Evolutionary conservation across 2,113 vertebrate genomes (phyloP), one percentile per base, ranked within the genome.

Genomic region (Nesogale talazaci): DNA sequence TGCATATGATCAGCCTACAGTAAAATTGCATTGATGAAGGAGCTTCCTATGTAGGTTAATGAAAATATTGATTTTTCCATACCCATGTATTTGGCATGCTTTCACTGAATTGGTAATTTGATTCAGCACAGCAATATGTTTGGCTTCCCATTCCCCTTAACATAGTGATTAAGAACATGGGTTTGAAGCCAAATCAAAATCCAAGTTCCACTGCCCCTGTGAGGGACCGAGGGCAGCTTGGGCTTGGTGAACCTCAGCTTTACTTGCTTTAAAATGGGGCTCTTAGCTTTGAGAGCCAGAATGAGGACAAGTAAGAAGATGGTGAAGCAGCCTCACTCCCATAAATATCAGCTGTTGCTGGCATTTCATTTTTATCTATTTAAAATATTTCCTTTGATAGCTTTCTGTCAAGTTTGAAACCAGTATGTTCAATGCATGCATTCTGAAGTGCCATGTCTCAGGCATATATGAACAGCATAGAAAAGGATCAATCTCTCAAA

Each of bases 21-120:
- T 40, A 76, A 61, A 23, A 77, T 16, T n/a, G 56, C 89, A 67
- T 3, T 25, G 34, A 93, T 69, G 78, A 15, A 81, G 25, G 17
- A 17, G 77, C 86, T 46, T 36, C 14, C 31, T 23, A 76, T 84
- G 11, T 85, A 40, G 67, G 75, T 59, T 52, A 85, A 83, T 36
- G 79, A 88, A 92, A 92, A 75, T 80, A 19, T 38, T n/a, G 83
- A 84, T 78, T 29, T 74, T 67, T 83, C 46, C 38, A 59, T 19
- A 74, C 20, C 29, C 36, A 29, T 7, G n/a, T 79, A 79, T 83
- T 89, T 40, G 16, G 11, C 22, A 83, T 82, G 38, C 16, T 83
- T 70, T 70, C 70, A 25, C 52, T 90, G 40, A 78, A 38, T 40
- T 83, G 34, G 40, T 56, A 36, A 81, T 25, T 63, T 77, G 38